Percentiles rank a stretch among this genome's conserved stretches.
Conservation (phyloP, 2,888 invertebrate species). For the Myopa testacea region DNA sequence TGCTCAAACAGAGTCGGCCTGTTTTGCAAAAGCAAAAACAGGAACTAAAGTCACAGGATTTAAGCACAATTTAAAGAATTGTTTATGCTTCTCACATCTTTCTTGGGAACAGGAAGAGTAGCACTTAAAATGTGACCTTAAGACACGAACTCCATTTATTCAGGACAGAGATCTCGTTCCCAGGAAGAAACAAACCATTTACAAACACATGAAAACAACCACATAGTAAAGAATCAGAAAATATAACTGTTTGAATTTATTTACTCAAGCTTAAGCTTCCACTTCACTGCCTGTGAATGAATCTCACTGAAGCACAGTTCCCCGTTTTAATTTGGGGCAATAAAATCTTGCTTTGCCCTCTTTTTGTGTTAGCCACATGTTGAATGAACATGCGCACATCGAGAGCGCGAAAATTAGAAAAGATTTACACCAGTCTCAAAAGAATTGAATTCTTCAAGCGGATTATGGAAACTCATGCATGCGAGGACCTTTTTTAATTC, state of each 20-base stretch:
- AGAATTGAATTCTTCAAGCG: background rate
- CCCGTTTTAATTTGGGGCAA: background rate
- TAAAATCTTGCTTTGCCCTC: background rate
- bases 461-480: background rate
- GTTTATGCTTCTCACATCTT: too few species aligned
- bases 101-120: too few species aligned
- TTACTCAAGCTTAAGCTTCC: background rate
- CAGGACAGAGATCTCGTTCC: too few species aligned
- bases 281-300: background rate
- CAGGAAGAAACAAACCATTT: too few species aligned
- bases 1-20: background rate
- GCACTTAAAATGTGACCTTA: too few species aligned
- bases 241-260: too few species aligned
- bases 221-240: too few species aligned
- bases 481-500: background rate
- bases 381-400: constrained; percentile 22
- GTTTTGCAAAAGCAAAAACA: constrained; percentile 1
- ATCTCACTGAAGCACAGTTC: background rate
- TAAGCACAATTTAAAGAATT: background rate
- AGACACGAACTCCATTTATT: too few species aligned
- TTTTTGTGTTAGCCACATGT: constrained; percentile 25
- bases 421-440: background rate
- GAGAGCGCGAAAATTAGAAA: background rate
- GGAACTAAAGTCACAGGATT: background rate
- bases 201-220: too few species aligned